Evolutionary conservation across 2,888 invertebrate genomes (phyloP).

Genomic region (Drosophila stalkeri): DNA sequence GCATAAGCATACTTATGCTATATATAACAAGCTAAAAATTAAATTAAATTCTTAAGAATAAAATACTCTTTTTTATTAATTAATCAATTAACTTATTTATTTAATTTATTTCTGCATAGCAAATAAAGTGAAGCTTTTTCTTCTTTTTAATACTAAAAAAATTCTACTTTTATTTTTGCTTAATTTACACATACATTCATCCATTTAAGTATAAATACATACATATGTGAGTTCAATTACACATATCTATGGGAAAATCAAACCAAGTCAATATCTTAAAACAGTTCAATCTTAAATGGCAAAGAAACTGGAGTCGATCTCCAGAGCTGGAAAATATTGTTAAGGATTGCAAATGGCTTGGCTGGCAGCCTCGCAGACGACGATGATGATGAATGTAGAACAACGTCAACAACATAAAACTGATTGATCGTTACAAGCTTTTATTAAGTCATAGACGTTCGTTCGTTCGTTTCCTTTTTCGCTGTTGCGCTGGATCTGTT

Average conservation of each 20-base stretch:
- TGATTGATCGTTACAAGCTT: constrained; percentile 78
- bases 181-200: background rate
- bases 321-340: constrained; percentile 17
- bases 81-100: no score
- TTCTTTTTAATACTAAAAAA: background rate
- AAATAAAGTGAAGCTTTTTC: no score
- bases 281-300: constrained; percentile 32
- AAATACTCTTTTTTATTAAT: no score
- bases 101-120: no score
- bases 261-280: constrained; percentile 21
- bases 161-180: background rate
- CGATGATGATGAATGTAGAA: constrained; percentile 67
- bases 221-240: background rate
- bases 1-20: no score
- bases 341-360: background rate
- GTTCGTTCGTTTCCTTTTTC: constrained; percentile 39
- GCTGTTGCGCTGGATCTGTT: constrained; percentile 59
- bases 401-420: constrained; percentile 64
- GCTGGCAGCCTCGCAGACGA: constrained; percentile 10
- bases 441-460: constrained; percentile 76
- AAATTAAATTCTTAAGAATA: no score
- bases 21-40: no score
- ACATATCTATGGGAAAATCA: background rate
- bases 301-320: constrained; percentile 29
- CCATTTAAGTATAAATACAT: background rate